Base-by-base conservation (phyloP, 1,140 invertebrate genomes). In the Drosophila paulistorum region DNA sequence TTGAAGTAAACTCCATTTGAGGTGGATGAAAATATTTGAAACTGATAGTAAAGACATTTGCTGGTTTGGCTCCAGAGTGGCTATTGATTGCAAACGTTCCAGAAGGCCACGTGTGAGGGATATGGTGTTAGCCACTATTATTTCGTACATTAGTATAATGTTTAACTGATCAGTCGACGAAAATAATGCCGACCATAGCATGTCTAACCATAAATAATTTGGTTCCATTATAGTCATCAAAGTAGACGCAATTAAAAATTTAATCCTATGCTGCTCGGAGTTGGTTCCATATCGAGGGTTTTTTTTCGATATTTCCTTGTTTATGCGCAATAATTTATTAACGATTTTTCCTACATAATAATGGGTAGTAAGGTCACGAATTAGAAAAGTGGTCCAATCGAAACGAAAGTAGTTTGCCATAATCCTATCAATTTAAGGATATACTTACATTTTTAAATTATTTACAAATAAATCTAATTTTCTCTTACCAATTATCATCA, bases 91-190 rank as follows among this genome's bases (percentile, higher is more conserved):
- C 14, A 91, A 68, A 59, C 65, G 64, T 4, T 80, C 45, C 6
- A 87, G 6, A 1, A 91, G 33, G 0, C 35, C n/a, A 0, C 68
- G 23, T 0, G 73, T 45, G 6, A 42, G 35, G 35, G 76, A 51
- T 14, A 30, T 30, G 6, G 6, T 30, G 0, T 30, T 48, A 17
- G 90, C 63, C 93, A 89, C 94, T 93, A 96, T 68, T 9, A 63
- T 69, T 87, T 96, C 95, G 64, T 94, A 93, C 79, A 95, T 92
- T 64, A 95, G 94, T 60, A 93, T 93, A 2, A 96, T 93, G 81
- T 95, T 95, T 1, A 93, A 92, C 78, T 96, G 95, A 85, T 95
- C 94, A 81, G 92, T 94, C 76, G 95, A 93, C 10, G 82, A 79
- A 17, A 94, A 71, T 26, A 95, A 81, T 65, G 92, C 92, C 42